Evolutionary conservation across 2,797 vertebrate species (phyloP), one percentile per base, ranked within the genome.

Genomic region (Menidia menidia): DNA sequence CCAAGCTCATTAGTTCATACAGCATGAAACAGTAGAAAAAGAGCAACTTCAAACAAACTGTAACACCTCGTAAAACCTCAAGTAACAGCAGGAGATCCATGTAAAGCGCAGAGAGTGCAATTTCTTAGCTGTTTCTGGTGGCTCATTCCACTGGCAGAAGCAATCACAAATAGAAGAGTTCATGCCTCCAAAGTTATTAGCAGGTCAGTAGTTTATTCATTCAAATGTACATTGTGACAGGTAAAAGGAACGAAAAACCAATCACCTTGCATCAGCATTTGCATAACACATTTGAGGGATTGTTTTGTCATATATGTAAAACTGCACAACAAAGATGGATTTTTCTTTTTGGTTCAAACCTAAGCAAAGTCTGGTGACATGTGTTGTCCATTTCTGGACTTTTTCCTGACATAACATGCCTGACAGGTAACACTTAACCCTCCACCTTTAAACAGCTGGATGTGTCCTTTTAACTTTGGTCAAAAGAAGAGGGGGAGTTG

Each of bases 401-500:
- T 14, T 60, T 45, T 86, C 80, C 60, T 85, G 78, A 89, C 68
- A 77, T 87, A 90, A 87, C 81, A 85, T 82, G 75, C 64, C 75
- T 75, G 78, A 41, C 71, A 60, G 80, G 65, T 74, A 75, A 83
- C 86, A 89, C 89, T 84, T 77, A 80, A 68, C 83, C 81, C 78
- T 79, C 64, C 79, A 71, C 81, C 65, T 59, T 67, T 80, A 85
- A 92, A 88, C 91, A 92, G 88, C 87, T 91, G 89, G 87, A 85
- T 73, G 64, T 75, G 66, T 71, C 68, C 86, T 90, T 91, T 92
- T 60, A 89, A 87, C 75, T 84, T 50, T 52, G 68, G 53, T 67
- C 66, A 58, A 81, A 80, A 77, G 80, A 55, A 81, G 71, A 78
- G 81, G 80, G 19, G 75, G 18, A 71, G 81, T 39, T 4, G 14